Base-by-base conservation (phyloP, 2,797 vertebrate genomes). In the Dipus sagitta region DNA sequence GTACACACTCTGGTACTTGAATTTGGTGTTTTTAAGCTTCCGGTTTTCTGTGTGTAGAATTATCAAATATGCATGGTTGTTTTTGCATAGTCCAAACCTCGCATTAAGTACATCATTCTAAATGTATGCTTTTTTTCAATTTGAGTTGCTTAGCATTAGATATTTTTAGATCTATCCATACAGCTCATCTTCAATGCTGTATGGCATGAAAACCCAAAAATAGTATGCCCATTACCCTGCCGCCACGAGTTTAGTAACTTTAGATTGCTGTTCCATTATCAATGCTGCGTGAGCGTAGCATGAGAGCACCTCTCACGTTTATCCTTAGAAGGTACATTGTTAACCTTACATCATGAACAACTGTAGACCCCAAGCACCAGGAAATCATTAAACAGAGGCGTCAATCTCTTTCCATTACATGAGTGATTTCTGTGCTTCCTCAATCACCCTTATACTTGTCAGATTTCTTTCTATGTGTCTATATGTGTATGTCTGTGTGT, bases 71-170 rank as follows among this genome's bases (percentile, higher is more conserved):
- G 72, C 34, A 30, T 47, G 32, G 32, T 62, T 78, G 87, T 52
- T 85, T 58, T 75, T 93, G 32, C 32, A 80, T 85, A 60, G 70
- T 83, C 87, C 32, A 67, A 95, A 86, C 8, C 12, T 62, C 42
- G 14, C 4, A 32, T 58, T 58, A 78, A 32, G 58, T 79, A 21
- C 26, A 54, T 87, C 64, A 91, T 90, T 82, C 88, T 82, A 47
- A 70, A 76, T 32, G 65, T 72, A n/a, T 92, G 32, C 38, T 38
- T 38, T 88, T 91, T 80, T 79, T 76, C 32, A 86, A 80, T 20
- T 75, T 32, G 21, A 60, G 52, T 76, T 90, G 52, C 38, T 92
- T 90, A 93, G 47, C 52, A 38, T 75, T 85, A n/a, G 3, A 26
- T 34, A 75, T 7, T 58, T 90, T 93, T 58, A 75, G 23, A 81